Base-by-base conservation (phyloP, 2,113 vertebrate species). In the Patagioenas fasciata region DNA sequence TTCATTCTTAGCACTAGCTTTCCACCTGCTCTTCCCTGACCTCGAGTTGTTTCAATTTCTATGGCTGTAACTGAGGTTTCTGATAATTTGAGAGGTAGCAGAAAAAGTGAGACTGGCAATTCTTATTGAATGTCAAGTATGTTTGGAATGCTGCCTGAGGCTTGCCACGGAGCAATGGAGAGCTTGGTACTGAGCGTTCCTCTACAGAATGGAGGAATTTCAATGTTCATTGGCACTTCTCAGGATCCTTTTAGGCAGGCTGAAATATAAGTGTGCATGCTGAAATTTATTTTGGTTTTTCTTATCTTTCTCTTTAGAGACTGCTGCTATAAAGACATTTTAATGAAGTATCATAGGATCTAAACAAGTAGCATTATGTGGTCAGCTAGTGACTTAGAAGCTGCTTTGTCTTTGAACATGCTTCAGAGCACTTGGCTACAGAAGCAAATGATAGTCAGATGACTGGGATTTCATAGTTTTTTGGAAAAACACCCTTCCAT, bases 121-220 rank as follows among this genome's bases (percentile, higher is more conserved):
- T 93, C 75, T 88, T 81, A 57, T 0, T 88, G 91, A 95, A 91
- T 94, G 77, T 79, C 77, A 92, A 89, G 53, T 79, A 92, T 86
- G 85, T 65, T 67, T 94, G 95, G 96, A 93, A 95, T 95, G 90
- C 85, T 81, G 93, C 85, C 75, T 88, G 92, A 86, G 85, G 57
- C 61, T 97, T 96, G 92, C 47, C 26, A 48, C 8, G 21, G 65
- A 81, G 85, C 57, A 56, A 10, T 34, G 34, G 67, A 80, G 91
- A 66, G 26, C 78, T 87, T 89, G 0, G 0, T 87, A 61, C 61
- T 80, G 29, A 44, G 38, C 0, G 0, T 88, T 80, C 34, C 40
- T 73, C 4, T 80, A 54, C 11, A 15, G 71, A 70, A 40, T 26
- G 38, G n/a, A 47, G 77, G 74, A 69, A 40, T 61, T 79, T 80